These are phyloP conservation scores for Pogona vitticeps DNA, from an alignment of 2,113 vertebrate species.

Conservation along the genomic window DNA sequence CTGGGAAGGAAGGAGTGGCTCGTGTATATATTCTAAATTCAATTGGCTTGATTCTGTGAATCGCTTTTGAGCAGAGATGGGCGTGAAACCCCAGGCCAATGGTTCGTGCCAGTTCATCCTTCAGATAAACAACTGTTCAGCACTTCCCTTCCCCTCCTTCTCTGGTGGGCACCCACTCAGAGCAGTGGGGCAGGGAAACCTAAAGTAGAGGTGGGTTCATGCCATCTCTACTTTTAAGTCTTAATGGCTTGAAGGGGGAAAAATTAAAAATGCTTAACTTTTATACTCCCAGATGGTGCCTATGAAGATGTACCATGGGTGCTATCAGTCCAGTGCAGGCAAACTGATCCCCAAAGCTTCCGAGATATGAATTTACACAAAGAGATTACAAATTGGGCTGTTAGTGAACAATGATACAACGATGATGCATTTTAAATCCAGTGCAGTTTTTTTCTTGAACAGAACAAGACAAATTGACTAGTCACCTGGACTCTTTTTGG, in stretches of 20 bases:
- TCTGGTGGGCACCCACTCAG: too few species aligned
- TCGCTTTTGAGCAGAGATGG: not conserved
- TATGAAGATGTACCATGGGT: not conserved
- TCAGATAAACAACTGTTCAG: too few species aligned
- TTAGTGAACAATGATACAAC: not conserved
- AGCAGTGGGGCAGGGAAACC: too few species aligned
- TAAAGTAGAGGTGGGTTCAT: not conserved
- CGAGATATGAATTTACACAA: conserved; percentile 43
- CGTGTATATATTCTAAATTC: conserved; percentile 9
- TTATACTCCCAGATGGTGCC: not conserved
- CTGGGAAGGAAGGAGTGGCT: conserved; percentile 56
- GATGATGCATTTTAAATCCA: conserved; percentile 42
- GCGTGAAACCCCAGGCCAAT: too few species aligned
- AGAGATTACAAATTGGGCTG: not conserved
- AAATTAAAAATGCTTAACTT: not conserved
- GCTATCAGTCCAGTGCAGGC: conserved; percentile 26
- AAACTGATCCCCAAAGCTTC: conserved; percentile 44
- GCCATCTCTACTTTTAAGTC: not conserved
- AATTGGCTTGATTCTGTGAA: not conserved
- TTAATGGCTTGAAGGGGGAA: not conserved
- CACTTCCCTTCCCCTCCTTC: not conserved
- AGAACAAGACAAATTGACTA: conserved; percentile 53
- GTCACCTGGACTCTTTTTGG: conserved; percentile 60
- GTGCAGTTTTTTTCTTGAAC: conserved; percentile 47
- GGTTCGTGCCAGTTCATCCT: too few species aligned